Evolutionary conservation across 1,140 invertebrate genomes (phyloP).

Genomic region (Metaphire vulgaris): DNA sequence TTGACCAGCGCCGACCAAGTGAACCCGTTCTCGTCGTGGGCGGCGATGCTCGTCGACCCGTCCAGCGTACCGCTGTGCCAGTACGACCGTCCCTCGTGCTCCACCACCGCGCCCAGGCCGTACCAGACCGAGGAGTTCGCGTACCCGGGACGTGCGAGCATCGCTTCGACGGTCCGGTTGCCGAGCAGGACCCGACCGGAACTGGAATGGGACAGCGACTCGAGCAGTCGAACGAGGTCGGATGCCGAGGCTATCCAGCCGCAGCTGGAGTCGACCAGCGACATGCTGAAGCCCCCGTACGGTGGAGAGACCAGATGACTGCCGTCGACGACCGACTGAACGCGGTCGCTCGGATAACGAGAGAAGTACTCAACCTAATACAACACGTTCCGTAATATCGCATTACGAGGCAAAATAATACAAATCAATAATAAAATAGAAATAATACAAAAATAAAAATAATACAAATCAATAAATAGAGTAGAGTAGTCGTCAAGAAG

Average conservation of each 20-base stretch:
- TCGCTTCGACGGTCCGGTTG: conserved; percentile 27
- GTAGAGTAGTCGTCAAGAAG: too few species aligned
- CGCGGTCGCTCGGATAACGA: conserved; percentile 33
- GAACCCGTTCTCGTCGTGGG: conserved; percentile 36
- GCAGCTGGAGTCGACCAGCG: conserved; percentile 39
- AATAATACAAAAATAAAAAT: too few species aligned
- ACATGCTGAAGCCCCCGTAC: conserved; percentile 43
- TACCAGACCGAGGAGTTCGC: conserved; percentile 38
- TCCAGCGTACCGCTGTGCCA: conserved; percentile 48
- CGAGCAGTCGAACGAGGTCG: conserved; percentile 36
- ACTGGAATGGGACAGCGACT: conserved; percentile 31
- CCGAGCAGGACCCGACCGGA: conserved; percentile 26
- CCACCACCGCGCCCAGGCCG: conserved; percentile 44
- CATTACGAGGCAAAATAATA: too few species aligned
- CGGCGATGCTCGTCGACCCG: conserved; percentile 40
- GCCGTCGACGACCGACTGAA: conserved; percentile 31
- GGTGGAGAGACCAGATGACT: conserved; percentile 35
- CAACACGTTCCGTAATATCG: too few species aligned
- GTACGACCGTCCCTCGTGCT: conserved; percentile 39
- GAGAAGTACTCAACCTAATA: conserved; percentile 43
- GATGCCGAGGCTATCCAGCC: conserved; percentile 38
- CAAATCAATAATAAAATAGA: too few species aligned
- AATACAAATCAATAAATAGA: too few species aligned
- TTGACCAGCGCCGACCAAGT: conserved; percentile 44
- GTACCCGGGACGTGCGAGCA: conserved; percentile 35